A percentile compares a stretch with the other conserved stretches of the same genome.
These are phyloP conservation scores for Hyppa rectilinea DNA, from an alignment of 2,888 invertebrate species.

Conservation along the genomic window DNA sequence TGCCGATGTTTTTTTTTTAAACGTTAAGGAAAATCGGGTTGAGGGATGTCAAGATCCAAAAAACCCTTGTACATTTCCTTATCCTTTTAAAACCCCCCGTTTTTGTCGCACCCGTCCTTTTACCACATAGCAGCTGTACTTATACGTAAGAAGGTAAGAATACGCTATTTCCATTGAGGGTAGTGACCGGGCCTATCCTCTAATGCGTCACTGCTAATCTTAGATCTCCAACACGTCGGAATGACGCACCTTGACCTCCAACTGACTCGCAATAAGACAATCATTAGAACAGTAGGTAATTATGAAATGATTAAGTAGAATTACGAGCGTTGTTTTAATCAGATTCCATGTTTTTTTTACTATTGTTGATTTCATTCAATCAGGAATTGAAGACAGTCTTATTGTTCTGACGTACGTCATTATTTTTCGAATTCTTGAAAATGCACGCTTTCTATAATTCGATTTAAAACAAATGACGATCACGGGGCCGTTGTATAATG, in stretches of 20 bases:
- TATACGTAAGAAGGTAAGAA: conserved; percentile 34
- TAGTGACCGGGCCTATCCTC: conserved; percentile 76
- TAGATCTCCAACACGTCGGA: conserved; percentile 73
- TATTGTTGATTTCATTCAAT: conserved; percentile 37
- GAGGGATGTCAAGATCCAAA: conserved; percentile 1
- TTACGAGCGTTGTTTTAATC: conserved; percentile 39
- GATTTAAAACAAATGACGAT: conserved; percentile 1
- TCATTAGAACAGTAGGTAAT: conserved; percentile 69
- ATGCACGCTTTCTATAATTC: not conserved
- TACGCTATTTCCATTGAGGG: conserved; percentile 65
- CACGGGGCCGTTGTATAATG: not conserved
- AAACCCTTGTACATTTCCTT: conserved; percentile 30
- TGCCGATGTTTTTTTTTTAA: not conserved
- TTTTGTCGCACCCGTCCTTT: conserved; percentile 32
- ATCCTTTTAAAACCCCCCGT: conserved; percentile 18
- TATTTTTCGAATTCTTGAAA: conserved; percentile 2
- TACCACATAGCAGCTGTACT: conserved; percentile 50
- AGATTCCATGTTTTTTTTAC: conserved; percentile 40
- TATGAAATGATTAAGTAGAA: conserved; percentile 53
- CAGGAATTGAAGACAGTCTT: conserved; percentile 2
- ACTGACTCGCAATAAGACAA: conserved; percentile 74
- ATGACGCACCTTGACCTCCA: conserved; percentile 80
- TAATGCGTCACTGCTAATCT: conserved; percentile 85
- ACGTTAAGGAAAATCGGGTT: conserved; percentile 15
- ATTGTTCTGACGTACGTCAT: not conserved